These are phyloP conservation scores for Drosophila biarmipes DNA, from an alignment of 1,140 invertebrate species.

Conservation along the genomic window DNA sequence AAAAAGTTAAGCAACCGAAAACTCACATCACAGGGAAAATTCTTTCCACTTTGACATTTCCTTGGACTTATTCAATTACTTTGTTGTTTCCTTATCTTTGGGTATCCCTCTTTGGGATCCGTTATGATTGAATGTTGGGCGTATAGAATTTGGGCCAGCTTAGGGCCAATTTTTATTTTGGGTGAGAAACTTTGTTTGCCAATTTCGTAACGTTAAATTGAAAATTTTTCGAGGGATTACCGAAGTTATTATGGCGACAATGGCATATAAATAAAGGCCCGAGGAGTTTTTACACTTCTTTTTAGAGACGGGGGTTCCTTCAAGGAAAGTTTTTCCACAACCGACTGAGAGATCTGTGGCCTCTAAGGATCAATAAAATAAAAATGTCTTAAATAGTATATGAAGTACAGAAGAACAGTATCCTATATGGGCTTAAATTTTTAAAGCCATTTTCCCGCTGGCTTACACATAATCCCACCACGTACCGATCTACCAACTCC, in stretches of 20 bases:
- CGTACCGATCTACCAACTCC: background rate
- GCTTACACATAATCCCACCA: background rate
- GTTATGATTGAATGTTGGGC: conserved; percentile 50
- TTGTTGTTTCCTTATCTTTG: conserved; percentile 43
- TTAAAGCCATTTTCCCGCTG: background rate
- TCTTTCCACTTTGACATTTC: conserved; percentile 58
- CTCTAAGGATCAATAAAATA: background rate
- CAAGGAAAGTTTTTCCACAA: background rate
- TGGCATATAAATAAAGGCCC: conserved; percentile 24
- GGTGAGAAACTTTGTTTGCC: conserved; percentile 33
- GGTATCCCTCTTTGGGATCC: conserved; percentile 36
- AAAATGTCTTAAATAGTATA: background rate
- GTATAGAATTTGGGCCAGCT: conserved; percentile 41
- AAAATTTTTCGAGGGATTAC: conserved; percentile 50
- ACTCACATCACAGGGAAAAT: conserved; percentile 55
- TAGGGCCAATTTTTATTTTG: conserved; percentile 37
- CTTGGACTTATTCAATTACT: conserved; percentile 55
- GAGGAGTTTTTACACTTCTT: conserved; percentile 5
- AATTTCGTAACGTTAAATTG: conserved; percentile 46
- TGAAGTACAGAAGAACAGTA: too few relatives aligned
- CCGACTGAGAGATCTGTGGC: background rate
- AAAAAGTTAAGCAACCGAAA: conserved; percentile 57
- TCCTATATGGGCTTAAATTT: too few relatives aligned
- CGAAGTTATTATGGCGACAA: conserved; percentile 42
- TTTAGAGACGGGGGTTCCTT: background rate